Conservation (phyloP, 2,888 invertebrate genomes). For the Galeruca laticollis region DNA sequence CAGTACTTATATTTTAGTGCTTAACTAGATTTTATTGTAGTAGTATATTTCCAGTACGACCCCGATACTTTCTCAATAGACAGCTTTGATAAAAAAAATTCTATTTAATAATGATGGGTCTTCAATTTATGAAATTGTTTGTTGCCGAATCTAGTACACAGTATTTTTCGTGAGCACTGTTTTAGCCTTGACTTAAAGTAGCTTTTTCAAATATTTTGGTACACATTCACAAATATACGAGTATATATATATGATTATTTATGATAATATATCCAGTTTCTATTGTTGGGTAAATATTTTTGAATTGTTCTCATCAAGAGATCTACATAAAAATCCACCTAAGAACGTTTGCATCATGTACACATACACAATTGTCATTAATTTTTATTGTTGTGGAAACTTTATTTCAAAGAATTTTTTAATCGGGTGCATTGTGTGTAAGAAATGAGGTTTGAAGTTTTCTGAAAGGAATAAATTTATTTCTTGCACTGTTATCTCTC, state of each 20-base stretch:
- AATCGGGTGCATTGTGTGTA: conserved; percentile 59
- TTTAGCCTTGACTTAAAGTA: too few species aligned
- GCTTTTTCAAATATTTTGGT: neutral
- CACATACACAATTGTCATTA: conserved; percentile 52
- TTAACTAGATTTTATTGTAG: too few species aligned
- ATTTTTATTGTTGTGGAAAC: conserved; percentile 57
- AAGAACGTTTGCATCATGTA: conserved; percentile 36
- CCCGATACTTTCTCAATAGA: too few species aligned
- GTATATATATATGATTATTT: neutral
- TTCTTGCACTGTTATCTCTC: conserved; percentile 56
- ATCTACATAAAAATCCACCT: conserved; percentile 52
- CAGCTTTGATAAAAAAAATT: too few species aligned
- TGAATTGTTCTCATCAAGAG: conserved; percentile 35
- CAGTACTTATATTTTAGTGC: too few species aligned
- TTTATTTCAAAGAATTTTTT: conserved; percentile 59
- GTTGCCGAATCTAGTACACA: neutral
- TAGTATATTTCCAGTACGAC: too few species aligned
- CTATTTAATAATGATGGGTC: too few species aligned
- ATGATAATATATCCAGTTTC: conserved; percentile 31
- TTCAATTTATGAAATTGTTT: too few species aligned
- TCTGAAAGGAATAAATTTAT: conserved; percentile 58
- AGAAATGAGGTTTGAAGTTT: conserved; percentile 55
- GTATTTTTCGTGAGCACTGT: too few species aligned
- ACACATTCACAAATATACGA: neutral
- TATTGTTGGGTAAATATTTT: conserved; percentile 34